These are phyloP conservation scores for Forbesichthys agassizii DNA, from an alignment of 2,113 vertebrate species.

Conservation along the genomic window DNA sequence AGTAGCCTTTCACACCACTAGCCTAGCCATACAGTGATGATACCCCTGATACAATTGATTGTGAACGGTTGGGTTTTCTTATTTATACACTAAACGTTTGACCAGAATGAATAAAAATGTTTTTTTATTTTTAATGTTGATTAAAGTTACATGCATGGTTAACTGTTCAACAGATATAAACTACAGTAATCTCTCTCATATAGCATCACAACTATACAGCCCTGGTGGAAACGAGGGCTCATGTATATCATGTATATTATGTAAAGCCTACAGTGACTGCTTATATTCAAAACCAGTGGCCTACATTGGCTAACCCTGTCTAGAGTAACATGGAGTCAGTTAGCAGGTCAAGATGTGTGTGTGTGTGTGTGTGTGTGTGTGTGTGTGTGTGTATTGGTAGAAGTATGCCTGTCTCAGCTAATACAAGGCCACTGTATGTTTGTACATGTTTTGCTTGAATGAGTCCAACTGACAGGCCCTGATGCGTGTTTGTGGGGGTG, in stretches of 20 bases:
- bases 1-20: too few species aligned
- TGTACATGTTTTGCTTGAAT: constrained; percentile 40
- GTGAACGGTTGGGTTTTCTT: too few species aligned
- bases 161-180: too few species aligned
- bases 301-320: constrained; percentile 28
- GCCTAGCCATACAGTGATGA: too few species aligned
- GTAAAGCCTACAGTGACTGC: constrained; percentile 41
- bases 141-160: too few species aligned
- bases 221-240: not conserved
- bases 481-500: not conserved
- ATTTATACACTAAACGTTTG: too few species aligned
- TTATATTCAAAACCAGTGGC: constrained; percentile 51
- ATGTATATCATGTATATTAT: constrained; percentile 19
- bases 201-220: constrained; percentile 1
- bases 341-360: constrained; percentile 2
- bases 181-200: not conserved
- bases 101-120: too few species aligned
- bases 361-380: constrained; percentile 18
- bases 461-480: constrained; percentile 34
- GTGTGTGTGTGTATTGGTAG: constrained; percentile 14
- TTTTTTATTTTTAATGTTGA: too few species aligned
- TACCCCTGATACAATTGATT: too few species aligned
- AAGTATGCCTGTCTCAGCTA: constrained; percentile 35
- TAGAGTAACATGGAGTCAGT: constrained; percentile 29
- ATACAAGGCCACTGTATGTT: constrained; percentile 46